These are phyloP conservation scores for Bos indicus DNA, from an alignment of 2,113 vertebrate genomes.

Conservation along the genomic window DNA sequence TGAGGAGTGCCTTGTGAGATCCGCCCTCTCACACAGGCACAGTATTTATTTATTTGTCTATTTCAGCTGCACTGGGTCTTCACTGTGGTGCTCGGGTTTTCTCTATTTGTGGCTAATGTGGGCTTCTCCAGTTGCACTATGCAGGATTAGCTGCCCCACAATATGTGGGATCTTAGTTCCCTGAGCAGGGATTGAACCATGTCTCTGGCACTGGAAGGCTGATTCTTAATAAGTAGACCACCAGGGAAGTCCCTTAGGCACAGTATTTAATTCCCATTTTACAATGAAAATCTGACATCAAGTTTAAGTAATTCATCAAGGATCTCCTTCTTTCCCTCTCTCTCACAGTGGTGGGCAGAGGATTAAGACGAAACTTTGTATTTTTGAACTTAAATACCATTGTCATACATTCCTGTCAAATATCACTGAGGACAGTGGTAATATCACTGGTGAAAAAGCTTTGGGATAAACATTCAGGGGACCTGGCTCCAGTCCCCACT, in stretches of 20 bases:
- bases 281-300: neutral
- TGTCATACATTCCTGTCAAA: neutral
- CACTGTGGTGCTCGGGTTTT: neutral
- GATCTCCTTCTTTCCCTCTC: neutral
- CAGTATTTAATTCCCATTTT: neutral
- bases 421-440: neutral
- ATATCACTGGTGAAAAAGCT: neutral
- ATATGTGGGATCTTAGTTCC: neutral
- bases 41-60: neutral
- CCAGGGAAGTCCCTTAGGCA: neutral
- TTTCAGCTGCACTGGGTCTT: neutral
- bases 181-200: neutral
- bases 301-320: neutral
- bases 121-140: neutral
- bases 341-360: neutral
- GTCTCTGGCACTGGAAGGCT: neutral
- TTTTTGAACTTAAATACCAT: neutral
- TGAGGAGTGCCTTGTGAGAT: accelerated
- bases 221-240: neutral
- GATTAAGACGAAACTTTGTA: neutral
- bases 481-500: neutral
- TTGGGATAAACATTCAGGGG: neutral
- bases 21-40: neutral
- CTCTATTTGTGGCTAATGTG: neutral
- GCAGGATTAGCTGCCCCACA: neutral